Percentiles rank a stretch among this genome's conserved stretches.
These are phyloP conservation scores for Garra rufa DNA, from an alignment of 2,113 vertebrate species.

Conservation along the genomic window DNA sequence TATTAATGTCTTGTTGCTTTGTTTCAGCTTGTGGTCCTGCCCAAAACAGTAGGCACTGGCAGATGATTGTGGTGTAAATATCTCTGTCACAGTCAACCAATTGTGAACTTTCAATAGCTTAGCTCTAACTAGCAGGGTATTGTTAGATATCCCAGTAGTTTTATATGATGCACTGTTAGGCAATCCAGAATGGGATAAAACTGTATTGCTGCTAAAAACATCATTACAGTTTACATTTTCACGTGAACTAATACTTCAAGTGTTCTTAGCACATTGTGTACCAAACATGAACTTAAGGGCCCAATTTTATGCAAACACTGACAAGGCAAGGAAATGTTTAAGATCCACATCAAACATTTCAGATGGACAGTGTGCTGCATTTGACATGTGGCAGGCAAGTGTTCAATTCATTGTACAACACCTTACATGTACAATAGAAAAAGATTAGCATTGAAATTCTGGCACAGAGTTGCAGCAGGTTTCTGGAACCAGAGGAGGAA, in stretches of 20 bases:
- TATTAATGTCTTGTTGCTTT: not conserved
- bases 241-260: not conserved
- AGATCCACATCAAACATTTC: not conserved
- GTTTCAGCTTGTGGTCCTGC: not conserved
- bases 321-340: not conserved
- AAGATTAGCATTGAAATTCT: not conserved
- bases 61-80: too few relatives aligned
- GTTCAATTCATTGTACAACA: not conserved
- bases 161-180: not conserved
- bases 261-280: not conserved
- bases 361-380: not conserved
- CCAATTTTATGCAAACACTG: not conserved
- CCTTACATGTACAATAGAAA: not conserved
- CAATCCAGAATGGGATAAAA: not conserved
- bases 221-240: not conserved
- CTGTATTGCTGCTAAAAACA: not conserved
- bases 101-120: not conserved
- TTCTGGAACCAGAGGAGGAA: conserved; percentile 5
- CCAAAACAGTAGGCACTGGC: not conserved
- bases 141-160: not conserved
- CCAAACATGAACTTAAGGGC: not conserved
- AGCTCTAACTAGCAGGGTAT: not conserved
- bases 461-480: conserved; percentile 30
- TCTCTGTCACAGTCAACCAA: too few relatives aligned
- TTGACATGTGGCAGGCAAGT: not conserved